Percentiles rank a stretch among this genome's conserved stretches.
These are phyloP conservation scores for Bombus turneri DNA, from an alignment of 1,140 invertebrate genomes.

Conservation along the genomic window DNA sequence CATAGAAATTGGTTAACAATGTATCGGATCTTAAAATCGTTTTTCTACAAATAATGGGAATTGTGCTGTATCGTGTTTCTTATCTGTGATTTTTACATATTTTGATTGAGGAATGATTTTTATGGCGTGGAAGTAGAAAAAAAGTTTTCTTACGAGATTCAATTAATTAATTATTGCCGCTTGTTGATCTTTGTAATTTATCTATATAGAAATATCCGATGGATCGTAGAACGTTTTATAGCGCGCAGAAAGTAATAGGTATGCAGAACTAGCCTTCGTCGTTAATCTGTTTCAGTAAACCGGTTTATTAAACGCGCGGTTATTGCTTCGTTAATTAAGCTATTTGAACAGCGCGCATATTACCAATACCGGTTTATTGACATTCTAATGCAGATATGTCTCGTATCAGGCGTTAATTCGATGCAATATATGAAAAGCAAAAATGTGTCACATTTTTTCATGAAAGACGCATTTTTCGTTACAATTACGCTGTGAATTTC, in stretches of 20 bases:
- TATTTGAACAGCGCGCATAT: slow-evolving; percentile 4
- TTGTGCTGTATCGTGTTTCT: not conserved
- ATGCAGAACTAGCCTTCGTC: not conserved
- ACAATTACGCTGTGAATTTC: not conserved
- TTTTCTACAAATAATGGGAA: no score
- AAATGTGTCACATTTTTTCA: not conserved
- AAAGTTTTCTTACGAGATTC: not conserved
- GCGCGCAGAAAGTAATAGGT: not conserved
- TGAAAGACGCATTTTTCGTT: not conserved
- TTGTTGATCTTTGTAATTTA: not conserved
- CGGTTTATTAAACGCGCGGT: slow-evolving; percentile 14
- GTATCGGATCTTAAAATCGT: no score
- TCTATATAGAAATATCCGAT: not conserved
- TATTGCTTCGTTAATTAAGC: slow-evolving; percentile 12
- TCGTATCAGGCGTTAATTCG: not conserved
- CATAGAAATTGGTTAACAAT: no score
- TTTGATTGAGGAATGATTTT: fast-evolving
- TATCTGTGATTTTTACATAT: not conserved
- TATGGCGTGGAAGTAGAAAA: not conserved
- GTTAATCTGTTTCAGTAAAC: slow-evolving; percentile 15
- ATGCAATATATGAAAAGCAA: not conserved
- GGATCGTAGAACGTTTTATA: no score
- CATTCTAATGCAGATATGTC: slow-evolving; percentile 12
- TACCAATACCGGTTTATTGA: slow-evolving; percentile 17
- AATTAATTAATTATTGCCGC: not conserved